Evolutionary conservation across 2,113 vertebrate species (phyloP).

Genomic region (Corvus hawaiiensis): DNA sequence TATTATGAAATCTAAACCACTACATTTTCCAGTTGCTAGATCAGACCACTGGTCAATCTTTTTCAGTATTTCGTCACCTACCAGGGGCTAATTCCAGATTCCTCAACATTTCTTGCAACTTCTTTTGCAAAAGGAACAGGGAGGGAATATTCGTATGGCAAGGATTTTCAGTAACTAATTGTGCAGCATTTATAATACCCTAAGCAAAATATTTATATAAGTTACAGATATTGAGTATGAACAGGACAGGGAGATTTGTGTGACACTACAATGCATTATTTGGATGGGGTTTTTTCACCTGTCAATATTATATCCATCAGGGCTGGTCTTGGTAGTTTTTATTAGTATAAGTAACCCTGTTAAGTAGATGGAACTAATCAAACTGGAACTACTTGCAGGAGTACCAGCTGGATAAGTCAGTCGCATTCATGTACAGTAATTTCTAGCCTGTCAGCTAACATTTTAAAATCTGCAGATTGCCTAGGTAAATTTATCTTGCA

Average conservation of each 20-base stretch:
- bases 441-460: background rate
- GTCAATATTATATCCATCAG: background rate
- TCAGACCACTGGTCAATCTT: background rate
- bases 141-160: background rate
- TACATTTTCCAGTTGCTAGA: background rate
- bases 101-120: background rate
- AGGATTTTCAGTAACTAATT: background rate
- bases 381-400: background rate
- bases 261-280: background rate
- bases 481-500: background rate
- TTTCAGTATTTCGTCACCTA: background rate
- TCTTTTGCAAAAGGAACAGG: background rate
- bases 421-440: background rate
- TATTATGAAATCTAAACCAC: background rate
- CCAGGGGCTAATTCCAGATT: background rate
- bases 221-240: background rate
- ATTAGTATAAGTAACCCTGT: background rate
- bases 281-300: background rate
- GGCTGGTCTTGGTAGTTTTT: background rate
- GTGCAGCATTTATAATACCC: background rate
- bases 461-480: background rate
- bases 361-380: background rate
- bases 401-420: background rate
- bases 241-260: background rate
- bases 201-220: background rate